Evolutionary conservation across 2,888 invertebrate genomes (phyloP), one percentile per base, ranked within the genome.

Genomic region (Hemicrepidius hirtus): DNA sequence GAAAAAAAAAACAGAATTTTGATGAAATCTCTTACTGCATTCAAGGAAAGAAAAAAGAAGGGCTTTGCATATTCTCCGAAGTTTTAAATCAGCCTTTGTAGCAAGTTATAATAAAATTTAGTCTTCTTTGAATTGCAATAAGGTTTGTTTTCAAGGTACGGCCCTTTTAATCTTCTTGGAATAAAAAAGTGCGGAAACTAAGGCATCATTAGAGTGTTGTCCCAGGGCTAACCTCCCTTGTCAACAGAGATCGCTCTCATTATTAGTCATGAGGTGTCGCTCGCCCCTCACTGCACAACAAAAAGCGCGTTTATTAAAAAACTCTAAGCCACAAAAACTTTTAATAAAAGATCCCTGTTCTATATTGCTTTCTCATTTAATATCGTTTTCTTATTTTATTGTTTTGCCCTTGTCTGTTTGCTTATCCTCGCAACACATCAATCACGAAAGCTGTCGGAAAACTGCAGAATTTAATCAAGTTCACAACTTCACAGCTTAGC

Each of bases 381-480:
- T 83, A 82, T 80, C 78, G 79, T 78, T 80, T 81, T 80, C 81
- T 78, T 77, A 71, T 77, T 81, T 79, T 78, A 79, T 79, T 81
- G 77, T 77, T 80, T 78, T 78, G 77, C 78, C 73, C 77, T 74
- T 76, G 77, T 79, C 79, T 80, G 82, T 83, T 83, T 84, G 82
- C 83, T 83, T 83, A 83, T 83, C 81, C 77, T 79, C 77, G 76
- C 60, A 73, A 67, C 73, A 81, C 84, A 84, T 85, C 84, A 85
- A 85, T 84, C 84, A 85, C 83, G 80, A 76, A 77, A 79, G 77
- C 80, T 80, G 82, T 83, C 83, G 81, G 81, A 80, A 82, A 79
- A 82, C 78, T 82, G 80, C 80, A 80, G 79, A 82, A 82, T 84
- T 84, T 84, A 84, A 84, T 84, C 83, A 83, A 84, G 83, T 80